phyloP scores from a whole-genome alignment of 2,113 vertebrate genomes.

The Crotalus viridis region DNA sequence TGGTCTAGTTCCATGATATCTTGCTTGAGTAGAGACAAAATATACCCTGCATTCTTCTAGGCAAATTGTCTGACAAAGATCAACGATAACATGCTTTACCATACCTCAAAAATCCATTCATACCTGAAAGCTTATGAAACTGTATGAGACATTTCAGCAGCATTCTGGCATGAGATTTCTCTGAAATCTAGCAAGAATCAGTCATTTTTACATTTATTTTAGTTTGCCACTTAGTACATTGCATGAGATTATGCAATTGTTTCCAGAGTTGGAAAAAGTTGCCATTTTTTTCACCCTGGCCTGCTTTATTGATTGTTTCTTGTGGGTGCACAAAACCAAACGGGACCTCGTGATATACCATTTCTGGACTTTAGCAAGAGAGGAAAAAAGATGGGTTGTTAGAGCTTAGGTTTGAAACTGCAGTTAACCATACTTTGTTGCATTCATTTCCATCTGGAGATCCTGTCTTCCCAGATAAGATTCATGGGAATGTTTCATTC shows the following conservation, averaged over 20 bases:
- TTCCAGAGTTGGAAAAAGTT: background rate
- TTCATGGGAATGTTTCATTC: conserved; percentile 16
- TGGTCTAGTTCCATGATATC: background rate
- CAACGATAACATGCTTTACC: background rate
- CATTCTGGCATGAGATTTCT: background rate
- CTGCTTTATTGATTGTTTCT: background rate
- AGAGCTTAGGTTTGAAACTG: background rate
- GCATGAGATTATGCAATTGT: background rate
- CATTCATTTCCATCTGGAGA: background rate
- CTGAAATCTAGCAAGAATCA: background rate
- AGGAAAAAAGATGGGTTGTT: background rate
- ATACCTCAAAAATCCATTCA: background rate
- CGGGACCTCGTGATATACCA: background rate
- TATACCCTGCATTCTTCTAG: background rate
- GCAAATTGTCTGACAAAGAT: background rate
- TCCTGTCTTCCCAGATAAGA: background rate
- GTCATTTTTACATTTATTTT: background rate
- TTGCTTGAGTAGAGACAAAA: background rate
- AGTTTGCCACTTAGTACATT: background rate
- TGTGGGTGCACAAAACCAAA: background rate
- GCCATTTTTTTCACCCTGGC: background rate
- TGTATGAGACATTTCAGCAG: background rate
- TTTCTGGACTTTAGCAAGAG: background rate
- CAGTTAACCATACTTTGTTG: background rate
- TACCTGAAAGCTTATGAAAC: background rate